Percentiles rank a stretch among this genome's conserved stretches.
phyloP scores from a whole-genome alignment of 92 coral and sea anemone species.

The Actinostola sp. region DNA sequence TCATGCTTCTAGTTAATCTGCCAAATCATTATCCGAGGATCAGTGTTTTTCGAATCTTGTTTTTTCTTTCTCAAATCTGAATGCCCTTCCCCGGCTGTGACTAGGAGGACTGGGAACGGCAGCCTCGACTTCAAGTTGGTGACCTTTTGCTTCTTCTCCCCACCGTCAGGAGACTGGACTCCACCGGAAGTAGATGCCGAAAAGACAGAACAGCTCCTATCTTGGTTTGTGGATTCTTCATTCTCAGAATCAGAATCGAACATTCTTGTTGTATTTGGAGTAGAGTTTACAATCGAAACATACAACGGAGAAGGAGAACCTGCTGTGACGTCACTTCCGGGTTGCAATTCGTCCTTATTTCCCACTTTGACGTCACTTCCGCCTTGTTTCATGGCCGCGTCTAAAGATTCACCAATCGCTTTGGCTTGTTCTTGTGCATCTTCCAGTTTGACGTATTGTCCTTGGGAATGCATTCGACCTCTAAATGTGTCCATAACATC shows the following conservation, averaged over 20 bases:
- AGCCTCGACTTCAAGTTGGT: constrained; percentile 79
- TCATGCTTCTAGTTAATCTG: constrained; percentile 74
- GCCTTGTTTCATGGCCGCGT: constrained; percentile 9
- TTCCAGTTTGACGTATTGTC: constrained; percentile 58
- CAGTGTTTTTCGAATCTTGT: constrained; percentile 67
- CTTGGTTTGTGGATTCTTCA: constrained; percentile 11
- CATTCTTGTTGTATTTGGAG: not conserved
- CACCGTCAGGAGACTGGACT: constrained; percentile 31
- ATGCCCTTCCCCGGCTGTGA: constrained; percentile 97
- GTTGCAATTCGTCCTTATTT: not conserved
- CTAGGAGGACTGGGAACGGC: constrained; percentile 84
- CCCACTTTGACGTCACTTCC: constrained; percentile 25
- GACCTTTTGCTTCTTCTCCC: constrained; percentile 31
- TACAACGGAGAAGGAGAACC: constrained; percentile 11
- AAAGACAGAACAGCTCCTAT: constrained; percentile 56
- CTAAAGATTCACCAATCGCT: constrained; percentile 46
- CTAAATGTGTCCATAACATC: constrained; percentile 22
- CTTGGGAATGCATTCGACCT: constrained; percentile 41
- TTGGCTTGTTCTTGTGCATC: constrained; percentile 55
- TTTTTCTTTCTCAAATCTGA: constrained; percentile 84
- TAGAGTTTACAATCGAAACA: constrained; percentile 15
- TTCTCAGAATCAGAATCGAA: constrained; percentile 38
- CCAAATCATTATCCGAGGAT: constrained; percentile 91
- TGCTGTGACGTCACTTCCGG: constrained; percentile 1
- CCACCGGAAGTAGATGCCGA: constrained; percentile 30